These are phyloP conservation scores for Progne subis DNA, from an alignment of 2,113 vertebrate species.

Conservation along the genomic window DNA sequence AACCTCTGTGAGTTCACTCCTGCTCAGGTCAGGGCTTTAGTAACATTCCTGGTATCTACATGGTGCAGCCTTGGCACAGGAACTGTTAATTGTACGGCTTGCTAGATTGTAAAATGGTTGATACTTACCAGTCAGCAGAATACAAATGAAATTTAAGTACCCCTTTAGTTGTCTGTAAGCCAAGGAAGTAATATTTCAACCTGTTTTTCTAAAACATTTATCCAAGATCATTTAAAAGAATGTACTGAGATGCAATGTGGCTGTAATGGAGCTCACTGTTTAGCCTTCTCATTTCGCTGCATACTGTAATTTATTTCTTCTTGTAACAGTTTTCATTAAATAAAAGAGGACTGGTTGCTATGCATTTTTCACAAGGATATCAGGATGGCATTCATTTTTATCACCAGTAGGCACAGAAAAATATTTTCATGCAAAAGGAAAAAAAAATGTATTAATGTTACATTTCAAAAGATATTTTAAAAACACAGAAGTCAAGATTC, in stretches of 20 bases:
- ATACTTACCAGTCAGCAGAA: not conserved
- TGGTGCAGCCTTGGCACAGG: not conserved
- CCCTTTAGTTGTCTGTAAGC: not conserved
- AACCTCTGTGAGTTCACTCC: not conserved
- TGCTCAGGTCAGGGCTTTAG: not conserved
- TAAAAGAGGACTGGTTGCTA: not conserved
- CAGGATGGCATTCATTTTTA: constrained; percentile 6
- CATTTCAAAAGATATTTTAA: constrained; percentile 1
- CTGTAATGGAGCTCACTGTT: not conserved
- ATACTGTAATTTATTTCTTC: not conserved
- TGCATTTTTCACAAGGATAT: not conserved
- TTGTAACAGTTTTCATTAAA: not conserved
- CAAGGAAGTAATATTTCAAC: not conserved
- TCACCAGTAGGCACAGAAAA: not conserved
- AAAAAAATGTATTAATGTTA: not conserved
- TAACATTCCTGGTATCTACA: not conserved
- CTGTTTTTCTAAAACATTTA: not conserved
- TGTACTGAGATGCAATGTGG: not conserved
- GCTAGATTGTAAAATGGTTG: not conserved
- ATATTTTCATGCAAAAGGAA: not conserved
- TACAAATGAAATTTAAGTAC: not conserved
- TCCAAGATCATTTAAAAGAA: not conserved
- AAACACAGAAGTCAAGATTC: constrained; percentile 7
- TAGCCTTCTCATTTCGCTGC: not conserved
- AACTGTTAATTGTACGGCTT: not conserved